Base-by-base conservation (phyloP, 2,113 vertebrate species). In the Echinops telfairi region DNA sequence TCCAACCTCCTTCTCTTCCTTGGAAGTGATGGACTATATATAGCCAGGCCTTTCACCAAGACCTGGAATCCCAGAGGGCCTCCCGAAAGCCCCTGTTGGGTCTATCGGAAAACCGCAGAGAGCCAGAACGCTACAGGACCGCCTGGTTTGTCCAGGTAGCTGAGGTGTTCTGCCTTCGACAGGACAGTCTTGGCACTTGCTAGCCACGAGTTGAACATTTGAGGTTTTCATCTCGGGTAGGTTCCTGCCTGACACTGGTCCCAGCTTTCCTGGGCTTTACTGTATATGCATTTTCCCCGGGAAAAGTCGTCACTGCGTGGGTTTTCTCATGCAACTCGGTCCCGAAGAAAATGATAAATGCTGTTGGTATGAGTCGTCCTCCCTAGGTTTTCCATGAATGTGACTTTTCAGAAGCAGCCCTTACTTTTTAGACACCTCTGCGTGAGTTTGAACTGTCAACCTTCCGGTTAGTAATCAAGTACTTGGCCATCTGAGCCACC, bases 61-160 rank as follows among this genome's bases (percentile, higher is more conserved):
- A 70, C 29, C 20, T 43, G 66, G 58, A 40, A n/a, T 47, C 38
- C 36, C 66, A 47, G 40, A 38, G 23, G 0, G 9, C n/a, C 29
- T 6, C 1, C 7, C 12, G 0, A 12, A 15, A 9, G 27, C 1
- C 11, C 33, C 31, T 29, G 1, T 15, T 17, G 29, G 73, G 40
- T 58, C n/a, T 23, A 1, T n/a, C 33, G 31, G 70, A 70, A 70
- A 70, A 31, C n/a, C 9, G 5, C 47, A 6, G n/a, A 71, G 70
- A 71, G 70, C 31, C n/a, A 20, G 17, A 71, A 17, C 16, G 20
- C 70, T 6, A 8, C n/a, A 19, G n/a, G 70, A 71, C 70, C 33
- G 16, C 16, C 31, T n/a, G n/a, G 70, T 33, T 71, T 33, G n/a
- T 71, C 68, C 15, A 10, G n/a, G 70, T 71, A 14, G 27, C n/a